Conservation (phyloP, 2,888 invertebrate genomes). For the Drosophila pseudotalamancana region DNA sequence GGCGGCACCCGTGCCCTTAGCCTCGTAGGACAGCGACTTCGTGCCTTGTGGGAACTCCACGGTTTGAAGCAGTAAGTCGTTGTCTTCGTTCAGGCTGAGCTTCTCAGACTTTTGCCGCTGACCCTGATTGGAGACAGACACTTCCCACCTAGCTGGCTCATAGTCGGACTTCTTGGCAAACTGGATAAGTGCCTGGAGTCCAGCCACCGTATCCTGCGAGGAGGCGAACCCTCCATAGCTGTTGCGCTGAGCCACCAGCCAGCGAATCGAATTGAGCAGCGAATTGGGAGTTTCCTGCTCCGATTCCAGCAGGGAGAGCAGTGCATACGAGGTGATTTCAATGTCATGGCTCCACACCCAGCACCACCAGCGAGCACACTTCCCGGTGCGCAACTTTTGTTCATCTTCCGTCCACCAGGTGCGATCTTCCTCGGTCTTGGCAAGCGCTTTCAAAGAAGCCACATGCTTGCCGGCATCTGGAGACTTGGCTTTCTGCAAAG, state of each 20-base stretch:
- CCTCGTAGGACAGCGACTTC: conserved; percentile 89
- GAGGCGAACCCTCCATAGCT: conserved; percentile 90
- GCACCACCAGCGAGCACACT: conserved; percentile 82
- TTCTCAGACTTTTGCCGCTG: conserved; percentile 75
- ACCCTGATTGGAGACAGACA: conserved; percentile 86
- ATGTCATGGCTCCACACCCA: conserved; percentile 82
- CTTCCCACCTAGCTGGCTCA: conserved; percentile 85
- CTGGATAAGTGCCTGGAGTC: conserved; percentile 88
- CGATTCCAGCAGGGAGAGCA: conserved; percentile 78
- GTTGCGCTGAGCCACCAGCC: conserved; percentile 90
- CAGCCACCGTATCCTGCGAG: conserved; percentile 91
- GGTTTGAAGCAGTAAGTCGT: conserved; percentile 92
- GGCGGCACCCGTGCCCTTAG: conserved; percentile 92
- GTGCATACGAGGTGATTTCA: conserved; percentile 76
- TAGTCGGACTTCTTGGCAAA: conserved; percentile 84
- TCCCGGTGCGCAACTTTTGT: conserved; percentile 76
- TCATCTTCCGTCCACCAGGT: conserved; percentile 92
- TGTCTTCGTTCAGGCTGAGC: conserved; percentile 90
- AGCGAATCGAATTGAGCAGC: conserved; percentile 86
- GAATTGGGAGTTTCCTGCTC: conserved; percentile 68
- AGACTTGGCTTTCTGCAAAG: conserved; percentile 90
- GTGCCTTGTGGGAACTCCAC: conserved; percentile 85
- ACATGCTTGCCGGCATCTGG: conserved; percentile 86
- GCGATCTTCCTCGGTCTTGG: conserved; percentile 86
- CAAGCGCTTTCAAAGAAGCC: conserved; percentile 85